Percentiles rank a stretch among this genome's conserved stretches.
These are phyloP conservation scores for Aythya baeri DNA, from an alignment of 2,113 vertebrate genomes.

Conservation along the genomic window DNA sequence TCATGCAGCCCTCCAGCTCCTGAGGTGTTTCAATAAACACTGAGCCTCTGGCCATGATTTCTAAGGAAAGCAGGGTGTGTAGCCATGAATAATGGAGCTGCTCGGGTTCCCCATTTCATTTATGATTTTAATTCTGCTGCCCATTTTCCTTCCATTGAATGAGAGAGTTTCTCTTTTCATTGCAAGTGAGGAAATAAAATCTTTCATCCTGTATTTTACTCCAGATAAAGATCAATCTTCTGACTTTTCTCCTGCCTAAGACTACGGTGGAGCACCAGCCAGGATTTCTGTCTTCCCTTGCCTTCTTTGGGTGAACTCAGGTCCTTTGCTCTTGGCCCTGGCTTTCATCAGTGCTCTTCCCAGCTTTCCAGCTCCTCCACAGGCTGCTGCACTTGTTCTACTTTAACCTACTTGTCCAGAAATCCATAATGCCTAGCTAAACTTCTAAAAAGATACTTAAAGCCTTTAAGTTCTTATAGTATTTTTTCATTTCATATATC, in stretches of 20 bases:
- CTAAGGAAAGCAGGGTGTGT: background rate
- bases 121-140: background rate
- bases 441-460: constrained; percentile 1
- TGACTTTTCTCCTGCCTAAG: background rate
- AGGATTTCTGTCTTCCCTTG: background rate
- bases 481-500: background rate
- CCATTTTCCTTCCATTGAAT: background rate
- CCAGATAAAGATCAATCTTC: background rate
- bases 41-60: background rate
- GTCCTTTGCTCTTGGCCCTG: fast-evolving
- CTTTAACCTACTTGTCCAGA: background rate
- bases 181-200: background rate
- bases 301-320: background rate
- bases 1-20: fast-evolving
- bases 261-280: background rate
- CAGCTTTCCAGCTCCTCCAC: background rate
- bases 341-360: background rate
- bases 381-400: background rate
- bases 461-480: background rate
- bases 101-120: background rate
- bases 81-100: background rate
- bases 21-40: background rate
- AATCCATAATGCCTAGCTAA: background rate
- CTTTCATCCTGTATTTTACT: background rate
- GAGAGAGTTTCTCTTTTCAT: background rate